These are phyloP conservation scores for Sarcophaga carnaria DNA, from an alignment of 2,888 invertebrate genomes.

Conservation along the genomic window DNA sequence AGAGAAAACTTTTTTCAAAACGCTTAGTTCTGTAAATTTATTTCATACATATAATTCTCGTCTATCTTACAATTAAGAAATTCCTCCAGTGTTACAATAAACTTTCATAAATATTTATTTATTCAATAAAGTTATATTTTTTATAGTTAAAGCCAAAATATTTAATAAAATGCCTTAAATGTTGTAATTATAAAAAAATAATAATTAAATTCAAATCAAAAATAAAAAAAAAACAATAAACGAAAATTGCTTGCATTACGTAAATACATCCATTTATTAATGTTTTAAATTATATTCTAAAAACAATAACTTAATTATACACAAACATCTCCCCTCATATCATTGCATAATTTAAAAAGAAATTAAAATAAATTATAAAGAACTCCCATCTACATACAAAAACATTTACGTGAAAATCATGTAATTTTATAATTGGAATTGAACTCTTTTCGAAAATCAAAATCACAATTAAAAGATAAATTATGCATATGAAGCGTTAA, in stretches of 20 bases:
- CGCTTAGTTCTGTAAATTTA: neutral
- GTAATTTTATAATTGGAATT: constrained; percentile 57
- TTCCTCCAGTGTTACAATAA: constrained; percentile 44
- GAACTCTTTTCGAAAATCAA: constrained; percentile 46
- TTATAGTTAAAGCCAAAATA: constrained; percentile 55
- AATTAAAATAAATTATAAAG: neutral
- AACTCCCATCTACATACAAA: constrained; percentile 21
- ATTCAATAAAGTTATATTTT: constrained; percentile 3
- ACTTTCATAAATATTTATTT: constrained; percentile 30
- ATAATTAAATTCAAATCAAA: constrained; percentile 45
- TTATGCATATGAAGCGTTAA: constrained; percentile 8
- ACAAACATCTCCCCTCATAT: constrained; percentile 39
- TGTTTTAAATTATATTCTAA: constrained; percentile 31
- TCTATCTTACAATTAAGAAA: neutral
- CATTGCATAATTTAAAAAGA: constrained; percentile 9
- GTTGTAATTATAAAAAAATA: constrained; percentile 65
- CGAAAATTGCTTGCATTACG: constrained; percentile 30
- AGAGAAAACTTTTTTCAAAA: neutral
- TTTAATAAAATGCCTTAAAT: constrained; percentile 70
- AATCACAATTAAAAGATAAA: constrained; percentile 4
- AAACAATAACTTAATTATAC: constrained; percentile 24
- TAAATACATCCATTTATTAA: constrained; percentile 21
- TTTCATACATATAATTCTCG: neutral
- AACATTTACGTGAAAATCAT: constrained; percentile 24
- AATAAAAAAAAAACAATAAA: constrained; percentile 44